Conservation (phyloP, 2,113 vertebrate species). For the Conger conger region DNA sequence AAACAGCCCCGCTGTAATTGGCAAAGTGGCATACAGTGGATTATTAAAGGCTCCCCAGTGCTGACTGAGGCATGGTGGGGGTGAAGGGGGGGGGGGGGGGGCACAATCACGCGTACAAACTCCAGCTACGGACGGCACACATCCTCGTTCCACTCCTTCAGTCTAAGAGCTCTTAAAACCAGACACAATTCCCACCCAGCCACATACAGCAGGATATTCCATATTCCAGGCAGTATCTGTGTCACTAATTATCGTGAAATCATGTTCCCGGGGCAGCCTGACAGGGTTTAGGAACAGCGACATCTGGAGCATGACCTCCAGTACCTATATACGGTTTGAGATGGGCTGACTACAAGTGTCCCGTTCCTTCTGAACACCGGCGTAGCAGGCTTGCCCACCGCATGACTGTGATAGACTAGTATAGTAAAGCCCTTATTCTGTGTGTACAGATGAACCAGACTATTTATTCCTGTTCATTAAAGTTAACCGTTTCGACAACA, state of each 20-base stretch:
- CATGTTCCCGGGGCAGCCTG: constrained; percentile 13
- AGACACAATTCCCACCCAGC: not conserved
- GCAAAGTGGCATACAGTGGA: not conserved
- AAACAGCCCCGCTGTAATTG: not conserved
- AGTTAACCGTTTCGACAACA: not conserved
- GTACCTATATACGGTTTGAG: no score
- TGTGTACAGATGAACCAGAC: no score
- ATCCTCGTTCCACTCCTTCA: not conserved
- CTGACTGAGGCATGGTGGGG: not conserved
- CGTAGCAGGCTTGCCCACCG: no score
- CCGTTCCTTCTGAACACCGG: no score
- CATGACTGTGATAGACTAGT: no score
- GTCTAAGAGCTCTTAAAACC: not conserved
- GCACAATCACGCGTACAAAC: no score
- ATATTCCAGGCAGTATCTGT: not conserved
- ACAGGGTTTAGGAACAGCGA: not conserved
- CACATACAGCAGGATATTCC: not conserved
- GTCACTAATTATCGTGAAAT: not conserved
- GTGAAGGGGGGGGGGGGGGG: not conserved
- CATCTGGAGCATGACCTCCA: no score
- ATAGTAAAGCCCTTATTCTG: no score
- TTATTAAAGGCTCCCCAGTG: not conserved
- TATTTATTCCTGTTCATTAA: no score
- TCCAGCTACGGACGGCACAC: not conserved
- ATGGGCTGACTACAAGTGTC: no score